Percentiles rank a stretch among this genome's conserved stretches.
phyloP scores from a whole-genome alignment of 92 coral and sea anemone genomes.

The Virgularia gustaviana region DNA sequence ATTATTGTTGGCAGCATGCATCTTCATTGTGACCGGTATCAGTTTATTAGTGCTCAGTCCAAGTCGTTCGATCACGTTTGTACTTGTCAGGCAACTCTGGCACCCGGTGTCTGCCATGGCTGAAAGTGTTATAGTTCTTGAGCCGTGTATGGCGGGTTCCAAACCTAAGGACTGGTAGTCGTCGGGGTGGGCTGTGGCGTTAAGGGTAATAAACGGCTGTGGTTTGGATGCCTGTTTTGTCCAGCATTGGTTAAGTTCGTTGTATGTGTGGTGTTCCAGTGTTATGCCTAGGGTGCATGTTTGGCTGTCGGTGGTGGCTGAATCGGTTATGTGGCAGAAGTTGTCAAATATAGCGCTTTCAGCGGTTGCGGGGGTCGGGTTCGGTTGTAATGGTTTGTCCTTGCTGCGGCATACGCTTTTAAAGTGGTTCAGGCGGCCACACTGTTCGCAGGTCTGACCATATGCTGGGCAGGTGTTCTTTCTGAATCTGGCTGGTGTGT shows the following conservation, averaged over 20 bases:
- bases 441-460: constrained; percentile 47
- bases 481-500: constrained; percentile 40
- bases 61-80: constrained; percentile 35
- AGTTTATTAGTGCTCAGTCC: constrained; percentile 46
- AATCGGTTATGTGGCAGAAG: constrained; percentile 37
- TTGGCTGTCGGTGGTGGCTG: constrained; percentile 11
- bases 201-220: constrained; percentile 47
- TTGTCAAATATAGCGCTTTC: constrained; percentile 52
- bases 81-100: constrained; percentile 61
- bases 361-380: not conserved
- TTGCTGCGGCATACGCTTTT: constrained; percentile 52
- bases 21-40: constrained; percentile 55
- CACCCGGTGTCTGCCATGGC: constrained; percentile 69
- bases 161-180: constrained; percentile 35
- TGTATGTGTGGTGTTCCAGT: constrained; percentile 54
- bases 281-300: constrained; percentile 16
- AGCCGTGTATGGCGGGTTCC: not conserved
- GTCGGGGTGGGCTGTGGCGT: constrained; percentile 46
- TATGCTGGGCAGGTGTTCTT: constrained; percentile 51
- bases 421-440: constrained; percentile 48
- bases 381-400: constrained; percentile 14
- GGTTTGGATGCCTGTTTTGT: constrained; percentile 43
- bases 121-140: constrained; percentile 34
- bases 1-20: constrained; percentile 62
- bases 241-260: constrained; percentile 34